Evolutionary conservation across 2,888 invertebrate species (phyloP), one percentile per base, ranked within the genome.

Genomic region (Heliconius sara): DNA sequence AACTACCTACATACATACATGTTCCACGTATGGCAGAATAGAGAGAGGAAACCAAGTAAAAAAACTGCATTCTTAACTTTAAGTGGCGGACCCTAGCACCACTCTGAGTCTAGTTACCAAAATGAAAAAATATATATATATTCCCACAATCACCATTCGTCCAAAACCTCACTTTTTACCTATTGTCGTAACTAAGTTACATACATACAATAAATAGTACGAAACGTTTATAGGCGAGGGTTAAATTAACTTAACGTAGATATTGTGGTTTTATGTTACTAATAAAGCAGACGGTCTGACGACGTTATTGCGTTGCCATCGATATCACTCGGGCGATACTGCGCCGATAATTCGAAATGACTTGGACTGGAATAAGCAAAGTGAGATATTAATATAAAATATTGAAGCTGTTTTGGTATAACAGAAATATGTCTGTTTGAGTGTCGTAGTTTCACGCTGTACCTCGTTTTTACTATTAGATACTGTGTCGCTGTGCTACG

Each of bases 261-360:
- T 74, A 80, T 71, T 75, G 65, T 65, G 77, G 80, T 80, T 80
- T 76, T 73, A 78, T 72, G 80, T 83, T 75, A 80, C 81, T 80
- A 82, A 81, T 80, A 81, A 82, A 76, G 72, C 73, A 79, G 80
- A 71, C 77, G 79, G 81, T 79, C 73, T 80, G 77, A 79, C 72
- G 81, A 80, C 79, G 79, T 81, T 83, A 82, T 77, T 78, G 77
- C 77, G 79, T 83, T 83, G 82, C 80, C 83, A 84, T 86, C 83
- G 84, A 84, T 82, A 82, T 73, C 80, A 25, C 43, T 70, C 25
- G n/a, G 68, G 43, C 78, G 78, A 74, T 68, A 75, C 22, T 60
- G 65, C 60, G 19, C 34, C 73, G 34, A 74, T 78, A 78, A 78
- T 74, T 60, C 43, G 34, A 78, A 39, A 66, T 66, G 57, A 78